Conservation (phyloP, 2,888 invertebrate genomes). For the Isoperla grammatica region DNA sequence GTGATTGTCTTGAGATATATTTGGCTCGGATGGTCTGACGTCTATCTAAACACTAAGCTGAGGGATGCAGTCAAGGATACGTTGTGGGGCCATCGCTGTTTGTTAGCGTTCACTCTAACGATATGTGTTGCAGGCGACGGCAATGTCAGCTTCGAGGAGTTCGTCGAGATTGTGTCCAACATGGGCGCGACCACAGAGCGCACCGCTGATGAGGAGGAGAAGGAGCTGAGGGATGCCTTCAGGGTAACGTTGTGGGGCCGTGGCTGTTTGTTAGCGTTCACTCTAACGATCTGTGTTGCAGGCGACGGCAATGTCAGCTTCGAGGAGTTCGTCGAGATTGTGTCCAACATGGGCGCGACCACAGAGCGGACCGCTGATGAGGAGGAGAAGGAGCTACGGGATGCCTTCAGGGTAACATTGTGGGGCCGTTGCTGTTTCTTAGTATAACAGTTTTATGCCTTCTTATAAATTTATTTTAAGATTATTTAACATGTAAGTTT, state of each 20-base stretch:
- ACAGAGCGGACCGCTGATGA: slow-evolving; percentile 44
- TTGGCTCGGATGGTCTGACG: too few species aligned
- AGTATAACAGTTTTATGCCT: neutral
- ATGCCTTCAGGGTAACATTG: slow-evolving; percentile 75
- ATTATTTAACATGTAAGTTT: neutral
- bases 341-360: slow-evolving; percentile 63
- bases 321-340: slow-evolving; percentile 36
- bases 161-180: slow-evolving; percentile 52
- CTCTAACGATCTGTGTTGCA: too few species aligned
- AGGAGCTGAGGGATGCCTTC: slow-evolving; percentile 66
- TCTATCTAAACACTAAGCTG: neutral
- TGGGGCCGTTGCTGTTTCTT: neutral
- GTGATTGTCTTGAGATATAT: too few species aligned
- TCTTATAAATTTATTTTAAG: neutral
- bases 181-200: slow-evolving; percentile 49
- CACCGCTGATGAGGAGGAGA: slow-evolving; percentile 45
- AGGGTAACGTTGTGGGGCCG: too few species aligned
- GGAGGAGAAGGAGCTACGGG: slow-evolving; percentile 49
- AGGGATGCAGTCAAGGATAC: neutral
- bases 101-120: too few species aligned
- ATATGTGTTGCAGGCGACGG: slow-evolving; percentile 57
- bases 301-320: slow-evolving; percentile 50
- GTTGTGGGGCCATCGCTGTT: too few species aligned
- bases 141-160: slow-evolving; percentile 32
- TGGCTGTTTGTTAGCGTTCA: too few species aligned